Base-by-base conservation (phyloP, 2,113 vertebrate species). In the Rhea americana region DNA sequence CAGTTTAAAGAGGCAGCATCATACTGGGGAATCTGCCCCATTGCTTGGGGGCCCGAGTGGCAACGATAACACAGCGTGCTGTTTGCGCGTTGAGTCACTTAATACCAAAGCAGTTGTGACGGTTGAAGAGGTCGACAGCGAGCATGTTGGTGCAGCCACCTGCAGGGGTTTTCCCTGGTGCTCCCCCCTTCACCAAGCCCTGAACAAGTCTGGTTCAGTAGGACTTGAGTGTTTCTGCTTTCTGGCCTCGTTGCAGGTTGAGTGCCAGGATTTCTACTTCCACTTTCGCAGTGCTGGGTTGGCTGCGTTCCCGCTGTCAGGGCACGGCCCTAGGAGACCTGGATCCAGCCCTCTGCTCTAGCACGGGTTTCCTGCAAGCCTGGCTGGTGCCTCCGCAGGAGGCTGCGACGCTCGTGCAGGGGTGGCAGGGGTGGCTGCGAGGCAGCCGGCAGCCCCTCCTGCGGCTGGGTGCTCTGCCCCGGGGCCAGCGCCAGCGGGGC, bases 341-440 rank as follows among this genome's bases (percentile, higher is more conserved):
- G 47, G 25, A 61, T 70, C 32, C 59, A 20, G 19, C 45, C 25
- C 62, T 74, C 66, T 0, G 1, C 59, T 62, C 32, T 21, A 14
- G 19, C 39, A 5, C 58, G 7, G 59, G 41, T 56, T 62, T 73
- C 55, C 32, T 82, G 53, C 35, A 8, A 32, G 53, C 22, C 53
- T 56, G 0, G 0, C 10, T 1, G 0, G 8, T 62, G 72, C 19
- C 55, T 62, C 47, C 32, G 28, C 0, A 2, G 39, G 68, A 7
- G 7, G 55, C 8, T 51, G 55, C 61, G 41, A n/a, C 13, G 21
- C 6, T 19, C 7, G 16, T 5, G 8, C 43, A 7, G 85, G 25
- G 25, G 16, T 7, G n/a, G 35, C 25, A 18, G 19, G 6, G 30
- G 53, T 1, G 2, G 24, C 32, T 78, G 51, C 45, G 1, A 15